Evolutionary conservation across 2,797 vertebrate genomes (phyloP).

Genomic region (Chelon labrosus): DNA sequence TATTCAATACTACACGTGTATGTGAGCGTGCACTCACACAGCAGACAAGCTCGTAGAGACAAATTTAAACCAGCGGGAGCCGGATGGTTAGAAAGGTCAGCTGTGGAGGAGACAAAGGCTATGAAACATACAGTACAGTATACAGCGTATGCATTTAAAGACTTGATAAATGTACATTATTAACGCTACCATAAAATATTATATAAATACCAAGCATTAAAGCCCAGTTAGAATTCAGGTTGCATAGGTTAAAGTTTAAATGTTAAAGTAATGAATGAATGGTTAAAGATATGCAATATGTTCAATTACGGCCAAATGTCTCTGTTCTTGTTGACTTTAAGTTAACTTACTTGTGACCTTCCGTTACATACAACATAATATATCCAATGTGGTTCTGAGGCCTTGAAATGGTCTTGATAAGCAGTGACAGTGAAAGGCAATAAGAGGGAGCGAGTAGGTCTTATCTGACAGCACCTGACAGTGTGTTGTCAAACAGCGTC

Average conservation of each 20-base stretch:
- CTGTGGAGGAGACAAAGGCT: conserved; percentile 1
- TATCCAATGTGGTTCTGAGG: neutral
- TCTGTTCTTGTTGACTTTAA: neutral
- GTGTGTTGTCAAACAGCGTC: conserved; percentile 41
- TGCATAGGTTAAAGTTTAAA: neutral
- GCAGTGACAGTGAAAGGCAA: conserved; percentile 7
- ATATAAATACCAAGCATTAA: neutral
- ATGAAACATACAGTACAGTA: conserved; percentile 8
- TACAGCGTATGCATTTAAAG: neutral
- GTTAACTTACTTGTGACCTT: neutral
- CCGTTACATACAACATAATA: neutral
- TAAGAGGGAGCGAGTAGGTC: conserved; percentile 5
- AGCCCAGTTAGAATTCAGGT: neutral
- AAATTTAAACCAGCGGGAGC: conserved; percentile 29
- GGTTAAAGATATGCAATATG: neutral
- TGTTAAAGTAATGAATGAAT: too few species aligned
- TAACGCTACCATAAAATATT: too few species aligned
- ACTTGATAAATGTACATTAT: conserved; percentile 1
- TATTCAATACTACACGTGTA: conserved; percentile 30
- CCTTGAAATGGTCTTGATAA: conserved; percentile 11
- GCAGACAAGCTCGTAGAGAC: conserved; percentile 16
- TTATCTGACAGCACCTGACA: conserved; percentile 61
- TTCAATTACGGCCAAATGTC: neutral
- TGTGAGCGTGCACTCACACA: conserved; percentile 15
- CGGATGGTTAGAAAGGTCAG: conserved; percentile 45